Conservation (phyloP, 2,797 vertebrate species). For the Hippopotamyrus pictus region DNA sequence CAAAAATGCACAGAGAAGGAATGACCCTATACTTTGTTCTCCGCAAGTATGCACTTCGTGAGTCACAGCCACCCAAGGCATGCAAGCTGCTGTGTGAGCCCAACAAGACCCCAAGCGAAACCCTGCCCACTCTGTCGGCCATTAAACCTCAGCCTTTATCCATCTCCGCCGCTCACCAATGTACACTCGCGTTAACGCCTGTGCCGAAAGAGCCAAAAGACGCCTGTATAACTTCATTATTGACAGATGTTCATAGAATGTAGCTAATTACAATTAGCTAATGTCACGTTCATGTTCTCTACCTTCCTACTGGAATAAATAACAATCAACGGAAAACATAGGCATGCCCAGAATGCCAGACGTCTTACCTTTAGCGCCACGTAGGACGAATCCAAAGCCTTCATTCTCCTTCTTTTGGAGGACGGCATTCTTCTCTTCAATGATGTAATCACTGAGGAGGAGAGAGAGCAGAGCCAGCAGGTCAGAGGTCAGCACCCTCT, state of each 20-base stretch:
- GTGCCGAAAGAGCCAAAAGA: neutral
- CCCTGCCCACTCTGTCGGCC: neutral
- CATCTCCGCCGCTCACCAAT: neutral
- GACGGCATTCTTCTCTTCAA: conserved; percentile 83
- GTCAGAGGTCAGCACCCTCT: conserved; percentile 71
- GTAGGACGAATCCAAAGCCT: conserved; percentile 83
- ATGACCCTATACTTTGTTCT: neutral
- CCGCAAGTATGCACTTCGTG: too few species aligned
- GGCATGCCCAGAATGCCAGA: neutral
- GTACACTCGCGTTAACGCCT: neutral
- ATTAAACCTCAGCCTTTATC: neutral
- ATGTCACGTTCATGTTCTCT: neutral
- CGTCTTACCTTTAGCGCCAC: conserved; percentile 79
- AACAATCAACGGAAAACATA: neutral
- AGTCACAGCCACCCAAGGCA: neutral
- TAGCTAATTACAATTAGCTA: neutral
- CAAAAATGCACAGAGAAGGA: neutral
- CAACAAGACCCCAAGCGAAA: neutral
- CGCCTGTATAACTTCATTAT: neutral
- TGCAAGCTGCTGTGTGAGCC: neutral
- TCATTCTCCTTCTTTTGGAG: conserved; percentile 88
- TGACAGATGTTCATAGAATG: neutral
- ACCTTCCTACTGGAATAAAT: neutral
- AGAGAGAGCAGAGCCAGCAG: conserved; percentile 74
- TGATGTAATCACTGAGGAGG: conserved; percentile 83